These are phyloP conservation scores for Gymnoscelis rufifasciata DNA, from an alignment of 2,888 invertebrate species.

Conservation along the genomic window DNA sequence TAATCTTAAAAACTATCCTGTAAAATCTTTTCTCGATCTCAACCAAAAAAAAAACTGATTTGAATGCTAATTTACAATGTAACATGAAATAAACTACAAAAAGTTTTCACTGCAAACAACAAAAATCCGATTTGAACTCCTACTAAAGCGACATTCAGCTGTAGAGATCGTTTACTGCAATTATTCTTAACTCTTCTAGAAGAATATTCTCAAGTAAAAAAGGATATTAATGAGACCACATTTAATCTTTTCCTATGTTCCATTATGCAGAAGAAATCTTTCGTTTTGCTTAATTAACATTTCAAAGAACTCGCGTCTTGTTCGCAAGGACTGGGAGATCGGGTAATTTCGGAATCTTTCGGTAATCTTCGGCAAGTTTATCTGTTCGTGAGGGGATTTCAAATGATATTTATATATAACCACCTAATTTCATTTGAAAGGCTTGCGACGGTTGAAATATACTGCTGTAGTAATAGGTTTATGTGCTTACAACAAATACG, in stretches of 20 bases:
- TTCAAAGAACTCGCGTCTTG: constrained; percentile 21
- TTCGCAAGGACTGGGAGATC: constrained; percentile 16
- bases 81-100: too few species aligned
- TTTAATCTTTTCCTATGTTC: constrained; percentile 20
- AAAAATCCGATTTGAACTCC: too few species aligned
- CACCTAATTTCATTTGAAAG: too few species aligned
- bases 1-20: too few species aligned
- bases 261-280: constrained; percentile 18
- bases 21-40: too few species aligned
- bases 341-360: constrained; percentile 16
- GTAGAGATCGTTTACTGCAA: neutral
- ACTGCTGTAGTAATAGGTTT: too few species aligned
- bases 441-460: too few species aligned
- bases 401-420: constrained; percentile 9
- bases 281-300: constrained; percentile 27
- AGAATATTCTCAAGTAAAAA: constrained; percentile 9
- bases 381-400: constrained; percentile 18
- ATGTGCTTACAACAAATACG: too few species aligned
- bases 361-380: constrained; percentile 18
- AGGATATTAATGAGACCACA: constrained; percentile 16
- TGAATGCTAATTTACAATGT: too few species aligned
- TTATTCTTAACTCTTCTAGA: neutral
- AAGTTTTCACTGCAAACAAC: too few species aligned
- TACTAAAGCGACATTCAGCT: neutral
- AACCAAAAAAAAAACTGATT: too few species aligned